phyloP scores from a whole-genome alignment of 2,113 vertebrate genomes.

The Erpornis zantholeuca region DNA sequence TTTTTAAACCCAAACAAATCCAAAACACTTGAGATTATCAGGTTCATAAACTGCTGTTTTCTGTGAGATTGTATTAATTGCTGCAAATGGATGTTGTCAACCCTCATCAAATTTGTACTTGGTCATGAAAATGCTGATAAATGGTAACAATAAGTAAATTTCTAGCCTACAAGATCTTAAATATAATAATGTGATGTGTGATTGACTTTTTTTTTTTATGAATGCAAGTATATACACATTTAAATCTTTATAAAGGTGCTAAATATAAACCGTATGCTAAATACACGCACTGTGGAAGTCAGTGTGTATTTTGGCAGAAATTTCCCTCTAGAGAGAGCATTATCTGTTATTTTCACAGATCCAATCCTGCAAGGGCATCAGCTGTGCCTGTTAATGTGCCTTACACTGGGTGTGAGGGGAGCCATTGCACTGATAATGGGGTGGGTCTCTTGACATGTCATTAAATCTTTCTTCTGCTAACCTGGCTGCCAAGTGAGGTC shows the following conservation, averaged over 20 bases:
- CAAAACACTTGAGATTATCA: slow-evolving; percentile 6
- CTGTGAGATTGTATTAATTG: slow-evolving; percentile 11
- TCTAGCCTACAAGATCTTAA: not conserved
- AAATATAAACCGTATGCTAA: not conserved
- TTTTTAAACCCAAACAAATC: slow-evolving; percentile 25
- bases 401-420: not conserved
- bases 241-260: not conserved
- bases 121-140: not conserved
- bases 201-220: not conserved
- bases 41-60: not conserved
- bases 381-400: not conserved
- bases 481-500: not conserved
- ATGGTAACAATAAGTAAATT: not conserved
- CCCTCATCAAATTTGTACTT: not conserved
- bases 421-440: not conserved
- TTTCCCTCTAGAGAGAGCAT: not conserved
- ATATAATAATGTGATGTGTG: not conserved
- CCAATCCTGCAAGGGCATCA: not conserved
- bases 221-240: not conserved
- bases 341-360: not conserved
- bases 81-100: not conserved
- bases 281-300: not conserved
- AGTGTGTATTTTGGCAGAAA: not conserved
- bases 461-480: not conserved
- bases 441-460: not conserved